Conservation (phyloP, 2,888 invertebrate genomes). For the Melanchra persicariae region DNA sequence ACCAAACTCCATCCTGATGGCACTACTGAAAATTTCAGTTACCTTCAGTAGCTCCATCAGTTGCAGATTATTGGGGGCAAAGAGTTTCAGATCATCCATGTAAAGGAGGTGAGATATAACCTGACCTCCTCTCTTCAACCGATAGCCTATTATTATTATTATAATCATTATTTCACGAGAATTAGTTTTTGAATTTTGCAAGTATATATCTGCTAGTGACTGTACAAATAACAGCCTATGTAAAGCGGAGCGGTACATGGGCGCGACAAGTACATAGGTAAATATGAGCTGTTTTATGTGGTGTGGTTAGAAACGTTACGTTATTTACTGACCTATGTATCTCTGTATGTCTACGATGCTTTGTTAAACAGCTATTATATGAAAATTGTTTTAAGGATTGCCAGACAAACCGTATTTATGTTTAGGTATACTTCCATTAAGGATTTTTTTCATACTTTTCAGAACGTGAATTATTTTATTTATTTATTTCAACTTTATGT, state of each 20-base stretch:
- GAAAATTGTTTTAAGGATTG: background rate
- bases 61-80: no score
- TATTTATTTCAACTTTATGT: no score
- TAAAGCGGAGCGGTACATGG: slow-evolving; percentile 32
- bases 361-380: background rate
- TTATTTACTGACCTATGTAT: slow-evolving; percentile 32
- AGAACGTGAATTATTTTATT: no score
- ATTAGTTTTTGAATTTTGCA: no score
- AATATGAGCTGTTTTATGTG: slow-evolving; percentile 22
- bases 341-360: background rate
- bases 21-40: no score
- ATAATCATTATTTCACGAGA: background rate
- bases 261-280: slow-evolving; percentile 31
- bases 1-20: no score
- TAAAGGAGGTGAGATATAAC: no score
- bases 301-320: slow-evolving; percentile 15
- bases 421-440: no score
- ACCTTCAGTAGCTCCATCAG: no score
- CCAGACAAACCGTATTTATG: background rate
- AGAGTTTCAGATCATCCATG: no score
- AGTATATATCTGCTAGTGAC: background rate
- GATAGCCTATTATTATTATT: background rate
- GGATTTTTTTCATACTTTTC: no score
- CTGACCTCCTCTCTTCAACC: no score
- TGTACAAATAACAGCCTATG: slow-evolving; percentile 42